Evolutionary conservation across 2,113 vertebrate genomes (phyloP), one percentile per base, ranked within the genome.

Genomic region (Malurus melanocephalus): DNA sequence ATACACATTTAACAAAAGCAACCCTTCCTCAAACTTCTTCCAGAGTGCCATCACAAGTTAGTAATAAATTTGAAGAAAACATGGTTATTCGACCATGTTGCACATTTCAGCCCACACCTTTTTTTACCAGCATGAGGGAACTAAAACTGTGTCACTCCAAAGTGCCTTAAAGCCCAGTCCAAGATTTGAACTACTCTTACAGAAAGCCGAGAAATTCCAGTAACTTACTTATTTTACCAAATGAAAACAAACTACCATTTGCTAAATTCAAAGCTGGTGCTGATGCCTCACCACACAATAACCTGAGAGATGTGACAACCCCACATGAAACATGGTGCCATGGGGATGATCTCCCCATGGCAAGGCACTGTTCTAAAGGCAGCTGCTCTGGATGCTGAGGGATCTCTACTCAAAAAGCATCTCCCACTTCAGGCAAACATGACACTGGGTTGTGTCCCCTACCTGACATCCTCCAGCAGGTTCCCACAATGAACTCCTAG

Each of bases 311-410:
- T 46, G 23, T 1, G 1, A 61, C 66, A 38, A 16, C 26, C 21
- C 35, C 23, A 19, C 65, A 28, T 0, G 3, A 6, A 24, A 21
- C 0, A 2, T 0, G 2, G 23, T 75, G 73, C 53, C 46, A 55
- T 13, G 21, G 13, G 17, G 33, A 53, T 1, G 0, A 26, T 33
- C n/a, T 48, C 60, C 52, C 73, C 20, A 18, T 0, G 3, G 60
- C 1, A 9, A 49, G 14, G 3, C 77, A 38, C 10, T 30, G 48
- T 4, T 30, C 66, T 40, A 28, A 0, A 0, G 55, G 18, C 67
- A 91, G 66, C 38, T 67, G 38, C 40, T 74, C 43, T 14, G 14
- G 8, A 21, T 0, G 1, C 30, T 53, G 51, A 7, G 3, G n/a
- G 27, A 16, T 7, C 3, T 24, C 40, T 69, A 48, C 56, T 77